These are phyloP conservation scores for Lophochroa leadbeateri DNA, from an alignment of 2,113 vertebrate genomes.

Conservation along the genomic window DNA sequence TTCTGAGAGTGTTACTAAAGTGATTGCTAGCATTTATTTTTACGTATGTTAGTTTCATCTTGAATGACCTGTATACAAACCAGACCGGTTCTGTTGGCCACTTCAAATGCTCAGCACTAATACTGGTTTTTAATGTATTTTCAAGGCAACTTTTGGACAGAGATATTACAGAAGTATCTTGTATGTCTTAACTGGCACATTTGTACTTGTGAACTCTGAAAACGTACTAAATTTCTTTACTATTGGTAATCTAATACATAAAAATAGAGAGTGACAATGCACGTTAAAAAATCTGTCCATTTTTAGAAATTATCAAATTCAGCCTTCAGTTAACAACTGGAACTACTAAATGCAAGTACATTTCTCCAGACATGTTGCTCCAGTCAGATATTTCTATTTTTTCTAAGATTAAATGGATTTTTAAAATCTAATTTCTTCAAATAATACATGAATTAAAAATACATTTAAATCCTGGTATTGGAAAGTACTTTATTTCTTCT, in stretches of 20 bases:
- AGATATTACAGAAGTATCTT: background rate
- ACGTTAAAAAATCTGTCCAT: background rate
- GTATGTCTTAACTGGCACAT: background rate
- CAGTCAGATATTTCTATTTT: background rate
- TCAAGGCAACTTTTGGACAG: background rate
- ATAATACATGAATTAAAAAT: background rate
- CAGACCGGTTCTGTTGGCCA: background rate
- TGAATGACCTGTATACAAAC: fast-evolving
- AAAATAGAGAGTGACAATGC: background rate
- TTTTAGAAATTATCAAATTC: background rate
- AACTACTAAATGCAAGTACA: background rate
- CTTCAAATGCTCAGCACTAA: background rate
- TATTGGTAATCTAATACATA: background rate
- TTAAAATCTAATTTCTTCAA: background rate
- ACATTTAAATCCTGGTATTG: background rate
- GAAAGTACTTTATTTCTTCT: background rate
- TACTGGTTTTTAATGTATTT: background rate
- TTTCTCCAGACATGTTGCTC: background rate
- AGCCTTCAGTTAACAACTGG: background rate
- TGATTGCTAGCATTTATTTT: background rate
- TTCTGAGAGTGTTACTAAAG: background rate
- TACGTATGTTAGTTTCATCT: background rate
- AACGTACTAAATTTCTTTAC: background rate
- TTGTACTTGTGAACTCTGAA: background rate
- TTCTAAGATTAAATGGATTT: background rate